Conservation (phyloP, 2,888 invertebrate genomes). For the Ochropleura leucogaster region DNA sequence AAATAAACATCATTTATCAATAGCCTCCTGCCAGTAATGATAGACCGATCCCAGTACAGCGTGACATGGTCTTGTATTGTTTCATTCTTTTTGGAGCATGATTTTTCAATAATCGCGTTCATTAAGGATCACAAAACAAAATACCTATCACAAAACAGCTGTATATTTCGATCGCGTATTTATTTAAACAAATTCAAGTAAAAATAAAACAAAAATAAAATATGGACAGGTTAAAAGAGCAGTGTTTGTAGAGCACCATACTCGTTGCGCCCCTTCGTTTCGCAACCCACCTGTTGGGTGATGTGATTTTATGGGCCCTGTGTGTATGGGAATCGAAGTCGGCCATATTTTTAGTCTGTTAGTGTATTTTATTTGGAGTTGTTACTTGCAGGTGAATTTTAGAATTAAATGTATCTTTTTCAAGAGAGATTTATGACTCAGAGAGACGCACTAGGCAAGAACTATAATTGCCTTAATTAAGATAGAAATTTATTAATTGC, state of each 20-base stretch:
- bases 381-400: conserved; percentile 13
- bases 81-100: too few relatives aligned
- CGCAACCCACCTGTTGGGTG: conserved; percentile 68
- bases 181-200: conserved; percentile 31
- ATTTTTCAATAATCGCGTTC: too few relatives aligned
- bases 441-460: too few relatives aligned
- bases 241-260: conserved; percentile 46
- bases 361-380: conserved; percentile 17
- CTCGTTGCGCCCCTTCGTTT: conserved; percentile 61
- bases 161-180: conserved; percentile 23
- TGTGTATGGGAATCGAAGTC: conserved; percentile 30
- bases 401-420: neutral
- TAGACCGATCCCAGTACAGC: too few relatives aligned
- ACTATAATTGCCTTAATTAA: too few relatives aligned
- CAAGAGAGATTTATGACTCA: neutral
- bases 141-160: conserved; percentile 28
- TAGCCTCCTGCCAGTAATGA: too few relatives aligned
- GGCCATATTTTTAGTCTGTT: conserved; percentile 27
- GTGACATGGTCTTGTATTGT: too few relatives aligned
- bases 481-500: too few relatives aligned
- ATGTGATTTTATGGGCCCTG: conserved; percentile 62
- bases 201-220: conserved; percentile 32
- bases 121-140: neutral
- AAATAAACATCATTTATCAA: too few relatives aligned
- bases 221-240: conserved; percentile 32